Percentiles rank a stretch among this genome's conserved stretches.
Evolutionary conservation across 2,888 invertebrate species (phyloP).

Genomic region (Tipula helvola): DNA sequence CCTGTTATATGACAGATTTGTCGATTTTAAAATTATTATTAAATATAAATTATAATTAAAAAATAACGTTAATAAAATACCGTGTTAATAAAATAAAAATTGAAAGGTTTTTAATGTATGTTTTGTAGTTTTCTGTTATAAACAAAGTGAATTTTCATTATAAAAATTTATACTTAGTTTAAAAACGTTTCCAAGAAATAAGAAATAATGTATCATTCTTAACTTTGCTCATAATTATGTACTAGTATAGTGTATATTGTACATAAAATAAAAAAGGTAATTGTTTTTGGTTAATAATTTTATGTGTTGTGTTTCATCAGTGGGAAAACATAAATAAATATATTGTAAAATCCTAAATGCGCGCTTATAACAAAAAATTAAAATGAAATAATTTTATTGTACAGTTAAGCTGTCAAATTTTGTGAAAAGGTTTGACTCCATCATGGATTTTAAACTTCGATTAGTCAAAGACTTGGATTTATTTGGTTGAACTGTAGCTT

Average conservation of each 20-base stretch:
- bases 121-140: not conserved
- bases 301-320: not conserved
- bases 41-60: not conserved
- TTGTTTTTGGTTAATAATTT: not conserved
- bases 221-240: not conserved
- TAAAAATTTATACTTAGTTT: not conserved
- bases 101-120: too few relatives aligned
- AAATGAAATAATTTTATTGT: not conserved
- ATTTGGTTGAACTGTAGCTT: not conserved
- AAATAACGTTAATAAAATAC: not conserved
- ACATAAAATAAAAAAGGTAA: not conserved
- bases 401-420: not conserved
- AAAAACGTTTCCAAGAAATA: not conserved
- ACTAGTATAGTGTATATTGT: not conserved
- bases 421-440: not conserved
- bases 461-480: not conserved
- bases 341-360: not conserved
- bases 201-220: not conserved
- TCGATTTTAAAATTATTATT: not conserved
- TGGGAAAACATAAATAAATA: not conserved
- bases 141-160: not conserved
- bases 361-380: not conserved
- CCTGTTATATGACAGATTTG: not conserved
- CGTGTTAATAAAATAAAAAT: not conserved
- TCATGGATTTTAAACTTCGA: not conserved